These are phyloP conservation scores for Hofmannophila pseudospretella DNA, from an alignment of 2,888 invertebrate species.

Conservation along the genomic window DNA sequence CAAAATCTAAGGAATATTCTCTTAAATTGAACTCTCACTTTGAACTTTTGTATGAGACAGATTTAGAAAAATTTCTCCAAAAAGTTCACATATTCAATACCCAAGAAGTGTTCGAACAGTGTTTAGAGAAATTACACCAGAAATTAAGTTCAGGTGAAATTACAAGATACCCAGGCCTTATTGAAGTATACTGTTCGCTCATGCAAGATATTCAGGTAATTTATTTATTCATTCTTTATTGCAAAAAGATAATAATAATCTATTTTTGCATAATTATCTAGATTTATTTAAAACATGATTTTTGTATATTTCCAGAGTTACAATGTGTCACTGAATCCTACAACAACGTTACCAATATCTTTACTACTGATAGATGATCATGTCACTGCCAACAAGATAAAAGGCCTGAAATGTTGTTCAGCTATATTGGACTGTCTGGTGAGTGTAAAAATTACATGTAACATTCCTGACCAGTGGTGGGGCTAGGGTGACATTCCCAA, in stretches of 20 bases:
- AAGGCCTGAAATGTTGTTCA: slow-evolving; percentile 48
- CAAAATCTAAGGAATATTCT: slow-evolving; percentile 29
- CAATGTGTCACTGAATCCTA: slow-evolving; percentile 35
- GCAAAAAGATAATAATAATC: too few relatives aligned
- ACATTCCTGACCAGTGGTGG: too few relatives aligned
- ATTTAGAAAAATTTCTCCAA: slow-evolving; percentile 35
- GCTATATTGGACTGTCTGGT: slow-evolving; percentile 50
- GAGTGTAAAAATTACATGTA: too few relatives aligned
- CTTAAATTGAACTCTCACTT: slow-evolving; percentile 39
- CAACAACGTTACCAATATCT: slow-evolving; percentile 45
- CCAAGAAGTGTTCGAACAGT: slow-evolving; percentile 51
- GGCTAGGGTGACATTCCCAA: too few relatives aligned
- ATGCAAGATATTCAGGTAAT: slow-evolving; percentile 41
- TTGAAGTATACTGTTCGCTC: slow-evolving; percentile 49
- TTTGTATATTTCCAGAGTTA: slow-evolving; percentile 54
- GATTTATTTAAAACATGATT: too few relatives aligned
- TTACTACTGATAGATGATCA: slow-evolving; percentile 57
- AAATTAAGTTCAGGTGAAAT: slow-evolving; percentile 46
- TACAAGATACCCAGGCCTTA: slow-evolving; percentile 52
- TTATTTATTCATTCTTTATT: too few relatives aligned
- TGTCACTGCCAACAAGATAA: slow-evolving; percentile 40
- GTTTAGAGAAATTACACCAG: slow-evolving; percentile 43
- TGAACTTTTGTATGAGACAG: slow-evolving; percentile 29
- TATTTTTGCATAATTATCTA: too few relatives aligned
- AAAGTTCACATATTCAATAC: slow-evolving; percentile 21